These are phyloP conservation scores for Platygyra sinensis DNA, from an alignment of 64 coral and sea anemone genomes.

Conservation along the genomic window DNA sequence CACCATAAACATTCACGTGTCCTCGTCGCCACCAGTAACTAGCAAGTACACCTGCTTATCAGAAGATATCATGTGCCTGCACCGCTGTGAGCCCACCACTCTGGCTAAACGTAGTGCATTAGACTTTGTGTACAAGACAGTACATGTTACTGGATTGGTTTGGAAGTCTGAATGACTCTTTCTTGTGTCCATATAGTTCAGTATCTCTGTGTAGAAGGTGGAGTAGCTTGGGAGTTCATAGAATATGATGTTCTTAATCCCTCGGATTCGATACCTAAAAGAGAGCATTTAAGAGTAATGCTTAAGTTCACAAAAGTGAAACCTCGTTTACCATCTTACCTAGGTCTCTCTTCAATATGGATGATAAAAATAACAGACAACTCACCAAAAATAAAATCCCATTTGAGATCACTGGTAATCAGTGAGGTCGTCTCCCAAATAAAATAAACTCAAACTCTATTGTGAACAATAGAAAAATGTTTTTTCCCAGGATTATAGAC, in stretches of 20 bases:
- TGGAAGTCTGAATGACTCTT: background rate
- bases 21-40: slow-evolving; percentile 74
- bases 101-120: slow-evolving; percentile 65
- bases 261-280: slow-evolving; percentile 85
- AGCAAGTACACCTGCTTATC: slow-evolving; percentile 79
- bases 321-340: too few relatives aligned
- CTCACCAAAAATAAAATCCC: too few relatives aligned
- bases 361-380: too few relatives aligned
- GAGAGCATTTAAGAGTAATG: background rate
- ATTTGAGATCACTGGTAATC: too few relatives aligned
- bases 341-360: too few relatives aligned
- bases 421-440: too few relatives aligned
- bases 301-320: background rate
- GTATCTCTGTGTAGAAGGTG: slow-evolving; percentile 89
- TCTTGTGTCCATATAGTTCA: slow-evolving; percentile 83
- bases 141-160: slow-evolving; percentile 63
- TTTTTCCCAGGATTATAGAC: too few relatives aligned
- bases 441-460: too few relatives aligned
- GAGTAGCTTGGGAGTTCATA: slow-evolving; percentile 92
- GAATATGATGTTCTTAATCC: slow-evolving; percentile 93
- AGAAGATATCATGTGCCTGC: slow-evolving; percentile 84
- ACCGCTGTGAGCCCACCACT: slow-evolving; percentile 78
- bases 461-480: too few relatives aligned
- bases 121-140: slow-evolving; percentile 81
- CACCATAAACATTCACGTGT: background rate